Evolutionary conservation across 1,140 invertebrate species (phyloP).

Genomic region (Choristoneura fumiferana): DNA sequence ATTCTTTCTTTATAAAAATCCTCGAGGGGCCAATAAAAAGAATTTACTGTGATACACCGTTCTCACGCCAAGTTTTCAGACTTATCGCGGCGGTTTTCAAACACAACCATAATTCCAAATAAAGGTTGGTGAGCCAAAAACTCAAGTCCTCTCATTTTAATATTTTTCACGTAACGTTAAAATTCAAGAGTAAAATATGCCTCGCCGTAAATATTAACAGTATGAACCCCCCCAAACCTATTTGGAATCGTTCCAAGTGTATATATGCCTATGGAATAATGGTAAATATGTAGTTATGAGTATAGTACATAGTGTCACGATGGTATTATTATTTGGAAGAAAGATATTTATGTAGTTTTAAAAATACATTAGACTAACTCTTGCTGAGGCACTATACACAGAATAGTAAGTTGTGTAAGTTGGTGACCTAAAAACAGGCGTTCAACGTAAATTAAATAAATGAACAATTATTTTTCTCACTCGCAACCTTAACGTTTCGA

Average conservation of each 20-base stretch:
- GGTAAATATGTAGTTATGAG: not conserved
- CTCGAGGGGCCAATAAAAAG: not conserved
- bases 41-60: conserved; percentile 11
- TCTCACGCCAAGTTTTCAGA: conserved; percentile 5
- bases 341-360: no score
- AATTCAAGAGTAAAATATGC: conserved; percentile 10
- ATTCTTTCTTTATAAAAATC: not conserved
- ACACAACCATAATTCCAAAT: not conserved
- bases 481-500: no score
- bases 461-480: no score
- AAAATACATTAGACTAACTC: no score
- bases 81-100: not conserved
- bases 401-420: no score
- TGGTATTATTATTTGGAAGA: no score
- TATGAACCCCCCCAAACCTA: conserved; percentile 13
- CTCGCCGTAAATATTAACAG: conserved; percentile 13
- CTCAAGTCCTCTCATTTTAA: conserved; percentile 10
- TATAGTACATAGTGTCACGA: not conserved
- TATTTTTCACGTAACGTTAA: conserved; percentile 18
- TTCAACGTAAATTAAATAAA: no score
- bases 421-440: no score
- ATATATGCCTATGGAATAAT: not conserved
- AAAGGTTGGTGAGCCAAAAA: conserved; percentile 12
- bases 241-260: conserved; percentile 16
- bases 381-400: no score